Evolutionary conservation across 1,140 invertebrate genomes (phyloP), one percentile per base, ranked within the genome.

Genomic region (Heterodera carotae): DNA sequence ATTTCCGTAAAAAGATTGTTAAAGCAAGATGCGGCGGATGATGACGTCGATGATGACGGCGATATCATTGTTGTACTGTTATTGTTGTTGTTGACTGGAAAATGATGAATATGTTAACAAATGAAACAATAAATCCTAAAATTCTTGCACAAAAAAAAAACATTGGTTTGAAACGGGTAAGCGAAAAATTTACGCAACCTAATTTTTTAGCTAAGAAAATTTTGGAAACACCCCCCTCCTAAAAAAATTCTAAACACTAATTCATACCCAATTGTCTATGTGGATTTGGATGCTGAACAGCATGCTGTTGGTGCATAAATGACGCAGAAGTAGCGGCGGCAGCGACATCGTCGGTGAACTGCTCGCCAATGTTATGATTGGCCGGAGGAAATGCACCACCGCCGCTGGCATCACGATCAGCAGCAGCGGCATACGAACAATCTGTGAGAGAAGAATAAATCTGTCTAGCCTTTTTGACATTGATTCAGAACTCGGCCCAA

Each of bases 1-100:
- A 53, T 76, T 53, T 68, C 75, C 33, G 29, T 36, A 53, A 64
- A 75, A 1, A 64, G 25, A 7, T 71, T 71, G 69, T 29, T 66
- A 22, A 66, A 66, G 31, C 69, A 53, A 22, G 48, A 56, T 3
- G 25, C 5, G 22, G 25, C 5, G 0, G 60, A 5, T 39, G 43
- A 68, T n/a, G 66, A 48, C 15, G 66, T 22, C 22, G 66, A 68
- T 12, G 34, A 48, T 12, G 34, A 36, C 15, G 43, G 22, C 5
- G 34, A 15, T 18, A 48, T 68, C 66, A 36, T 68, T 68, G 12
- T 15, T n/a, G n/a, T n/a, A n/a, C n/a, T n/a, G n/a, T n/a, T n/a
- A 22, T 4, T 48, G 18, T 4, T 48, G 12, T 12, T 15, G 48
- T 56, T 56, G 48, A 22, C 4, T 43, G 48, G 48, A 56, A 56